These are phyloP conservation scores for Trematomus bernacchii DNA, from an alignment of 2,797 vertebrate species.

Conservation along the genomic window DNA sequence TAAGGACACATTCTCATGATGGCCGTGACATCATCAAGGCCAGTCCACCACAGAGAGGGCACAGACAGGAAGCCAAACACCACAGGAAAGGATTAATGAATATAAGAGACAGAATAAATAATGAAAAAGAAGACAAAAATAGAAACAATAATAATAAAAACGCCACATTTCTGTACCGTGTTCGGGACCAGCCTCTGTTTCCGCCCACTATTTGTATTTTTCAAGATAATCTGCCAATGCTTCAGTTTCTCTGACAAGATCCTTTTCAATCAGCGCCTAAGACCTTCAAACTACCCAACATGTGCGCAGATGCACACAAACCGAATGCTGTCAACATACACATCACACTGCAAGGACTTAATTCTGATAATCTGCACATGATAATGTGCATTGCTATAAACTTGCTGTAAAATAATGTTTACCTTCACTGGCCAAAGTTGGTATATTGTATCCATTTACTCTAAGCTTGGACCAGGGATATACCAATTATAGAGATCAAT, in stretches of 20 bases:
- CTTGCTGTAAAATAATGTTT: neutral
- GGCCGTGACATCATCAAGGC: slow-evolving; percentile 78
- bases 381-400: slow-evolving; percentile 9
- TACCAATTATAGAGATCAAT: neutral
- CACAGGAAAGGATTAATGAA: slow-evolving; percentile 76
- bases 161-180: slow-evolving; percentile 25
- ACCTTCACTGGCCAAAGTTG: neutral
- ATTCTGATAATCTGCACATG: slow-evolving; percentile 28
- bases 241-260: slow-evolving; percentile 56
- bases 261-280: slow-evolving; percentile 47
- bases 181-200: slow-evolving; percentile 29
- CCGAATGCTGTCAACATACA: slow-evolving; percentile 2
- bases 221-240: slow-evolving; percentile 54
- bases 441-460: neutral
- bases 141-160: slow-evolving; percentile 51
- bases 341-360: slow-evolving; percentile 7
- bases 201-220: slow-evolving; percentile 39
- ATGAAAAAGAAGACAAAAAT: slow-evolving; percentile 59
- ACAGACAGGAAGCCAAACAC: slow-evolving; percentile 78
- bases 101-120: slow-evolving; percentile 53
- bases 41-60: slow-evolving; percentile 75
- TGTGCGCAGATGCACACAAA: neutral
- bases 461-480: neutral
- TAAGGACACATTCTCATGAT: slow-evolving; percentile 81
- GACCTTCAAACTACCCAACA: slow-evolving; percentile 27